Evolutionary conservation across 2,797 vertebrate genomes (phyloP).

Genomic region (Phrynocephalus forsythii): DNA sequence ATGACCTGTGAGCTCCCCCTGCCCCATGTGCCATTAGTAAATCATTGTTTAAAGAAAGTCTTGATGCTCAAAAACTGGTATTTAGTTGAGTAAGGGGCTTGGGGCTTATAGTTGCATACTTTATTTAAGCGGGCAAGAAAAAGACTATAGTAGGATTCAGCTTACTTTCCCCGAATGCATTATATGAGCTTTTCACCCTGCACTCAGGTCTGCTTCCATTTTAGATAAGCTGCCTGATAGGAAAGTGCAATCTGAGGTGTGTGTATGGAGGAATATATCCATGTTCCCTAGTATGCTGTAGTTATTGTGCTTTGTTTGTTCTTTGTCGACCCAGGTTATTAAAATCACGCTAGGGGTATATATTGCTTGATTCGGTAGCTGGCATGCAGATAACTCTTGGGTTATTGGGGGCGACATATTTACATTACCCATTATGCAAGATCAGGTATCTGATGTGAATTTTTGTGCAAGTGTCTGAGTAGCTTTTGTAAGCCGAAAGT

Average conservation of each 20-base stretch:
- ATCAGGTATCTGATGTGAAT: constrained; percentile 71
- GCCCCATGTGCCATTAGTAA: constrained; percentile 17
- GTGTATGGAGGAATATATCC: constrained; percentile 53
- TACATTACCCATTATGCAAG: constrained; percentile 71
- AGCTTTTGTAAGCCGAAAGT: constrained; percentile 62
- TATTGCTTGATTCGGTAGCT: constrained; percentile 66
- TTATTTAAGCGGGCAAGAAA: constrained; percentile 28
- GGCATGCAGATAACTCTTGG: constrained; percentile 68
- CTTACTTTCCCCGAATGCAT: constrained; percentile 7
- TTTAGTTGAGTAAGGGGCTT: constrained; percentile 35
- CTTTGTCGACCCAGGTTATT: constrained; percentile 72
- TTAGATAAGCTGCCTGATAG: constrained; percentile 64
- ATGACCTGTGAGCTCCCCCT: not conserved
- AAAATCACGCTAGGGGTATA: constrained; percentile 71
- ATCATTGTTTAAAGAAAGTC: constrained; percentile 39
- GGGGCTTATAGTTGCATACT: constrained; percentile 39
- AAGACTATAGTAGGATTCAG: constrained; percentile 29
- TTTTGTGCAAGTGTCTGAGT: constrained; percentile 68
- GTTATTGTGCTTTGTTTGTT: constrained; percentile 65
- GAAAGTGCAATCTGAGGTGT: constrained; percentile 54
- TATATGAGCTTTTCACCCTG: constrained; percentile 50
- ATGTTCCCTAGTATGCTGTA: constrained; percentile 61
- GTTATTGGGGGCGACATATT: constrained; percentile 68
- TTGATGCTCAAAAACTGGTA: constrained; percentile 43
- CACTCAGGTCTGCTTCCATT: constrained; percentile 55